Base-by-base conservation (phyloP, 2,113 vertebrate species). In the Tamias sibiricus region DNA sequence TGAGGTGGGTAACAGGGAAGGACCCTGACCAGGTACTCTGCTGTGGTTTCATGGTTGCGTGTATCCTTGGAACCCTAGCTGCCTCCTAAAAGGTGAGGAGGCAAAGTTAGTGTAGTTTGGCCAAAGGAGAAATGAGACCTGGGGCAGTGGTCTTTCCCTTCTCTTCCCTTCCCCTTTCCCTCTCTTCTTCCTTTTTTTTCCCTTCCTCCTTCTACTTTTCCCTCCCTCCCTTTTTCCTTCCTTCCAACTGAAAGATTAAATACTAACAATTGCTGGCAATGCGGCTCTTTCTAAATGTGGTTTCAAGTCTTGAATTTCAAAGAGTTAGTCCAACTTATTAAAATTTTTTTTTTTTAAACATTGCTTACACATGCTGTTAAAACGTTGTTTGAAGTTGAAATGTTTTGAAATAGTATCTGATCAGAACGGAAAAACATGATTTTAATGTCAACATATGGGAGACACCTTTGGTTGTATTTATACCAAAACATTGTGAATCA, bases 351-450 rank as follows among this genome's bases (percentile, higher is more conserved):
- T 92, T 19, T 90, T 16, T 75, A 96, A 95, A 72, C 40, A 74
- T 79, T 87, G 64, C 59, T 77, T 90, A 76, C 35, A 40, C 26
- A 42, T 82, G 12, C 12, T 93, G 66, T 94, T 94, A 88, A 85
- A 90, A 92, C 76, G 57, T 59, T 88, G 76, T 90, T 90, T 94
- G 81, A 95, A 37, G 88, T 68, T n/a, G 40, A 88, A 90, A 71
- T 97, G 32, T 93, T 97, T 96, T 91, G 68, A 90, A 96, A 90
- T 66, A 40, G 40, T 66, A 66, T 94, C 59, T 92, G 54, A 95
- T 96, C 69, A 69, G 62, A 82, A 89, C 24, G 74, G 77, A 81
- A 97, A 96, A 94, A 82, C 62, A 71, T 52, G 37, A 82, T 93
- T 94, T 89, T 93, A 42, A 68, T 37, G 16, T 86, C 54, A 95